These are phyloP conservation scores for Pantherophis alleghaniensis DNA, from an alignment of 2,797 vertebrate genomes.

Conservation along the genomic window DNA sequence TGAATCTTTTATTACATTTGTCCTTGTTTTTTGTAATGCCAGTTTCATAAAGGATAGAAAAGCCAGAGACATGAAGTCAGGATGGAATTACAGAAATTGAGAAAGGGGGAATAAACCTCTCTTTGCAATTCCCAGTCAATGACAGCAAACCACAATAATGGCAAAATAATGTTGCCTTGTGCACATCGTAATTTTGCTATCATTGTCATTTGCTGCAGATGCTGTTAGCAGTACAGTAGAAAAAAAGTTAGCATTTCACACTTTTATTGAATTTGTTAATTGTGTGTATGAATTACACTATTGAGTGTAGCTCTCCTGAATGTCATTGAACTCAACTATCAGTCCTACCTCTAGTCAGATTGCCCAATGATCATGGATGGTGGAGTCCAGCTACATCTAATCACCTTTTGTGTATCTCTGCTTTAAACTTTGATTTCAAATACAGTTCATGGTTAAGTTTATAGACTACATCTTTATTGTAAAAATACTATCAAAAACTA, in stretches of 20 bases:
- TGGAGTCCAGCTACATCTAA: background rate
- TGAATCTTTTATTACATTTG: background rate
- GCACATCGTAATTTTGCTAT: background rate
- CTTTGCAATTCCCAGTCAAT: background rate
- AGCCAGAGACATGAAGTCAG: background rate
- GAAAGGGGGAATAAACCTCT: background rate
- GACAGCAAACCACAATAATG: background rate
- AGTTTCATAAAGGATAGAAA: background rate
- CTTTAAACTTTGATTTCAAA: background rate
- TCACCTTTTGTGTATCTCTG: background rate
- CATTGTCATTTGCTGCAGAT: background rate
- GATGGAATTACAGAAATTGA: background rate
- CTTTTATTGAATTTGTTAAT: background rate
- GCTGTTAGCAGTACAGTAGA: background rate
- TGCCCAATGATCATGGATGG: background rate
- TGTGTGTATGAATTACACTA: background rate
- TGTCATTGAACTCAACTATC: background rate
- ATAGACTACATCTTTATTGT: background rate
- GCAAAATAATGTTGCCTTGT: background rate
- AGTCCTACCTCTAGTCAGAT: background rate
- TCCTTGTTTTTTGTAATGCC: background rate
- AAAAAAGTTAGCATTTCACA: background rate
- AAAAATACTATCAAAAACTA: background rate
- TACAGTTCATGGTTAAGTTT: background rate
- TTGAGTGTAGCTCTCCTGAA: background rate